These are phyloP conservation scores for Betta splendens DNA, from an alignment of 2,797 vertebrate species.

Conservation along the genomic window DNA sequence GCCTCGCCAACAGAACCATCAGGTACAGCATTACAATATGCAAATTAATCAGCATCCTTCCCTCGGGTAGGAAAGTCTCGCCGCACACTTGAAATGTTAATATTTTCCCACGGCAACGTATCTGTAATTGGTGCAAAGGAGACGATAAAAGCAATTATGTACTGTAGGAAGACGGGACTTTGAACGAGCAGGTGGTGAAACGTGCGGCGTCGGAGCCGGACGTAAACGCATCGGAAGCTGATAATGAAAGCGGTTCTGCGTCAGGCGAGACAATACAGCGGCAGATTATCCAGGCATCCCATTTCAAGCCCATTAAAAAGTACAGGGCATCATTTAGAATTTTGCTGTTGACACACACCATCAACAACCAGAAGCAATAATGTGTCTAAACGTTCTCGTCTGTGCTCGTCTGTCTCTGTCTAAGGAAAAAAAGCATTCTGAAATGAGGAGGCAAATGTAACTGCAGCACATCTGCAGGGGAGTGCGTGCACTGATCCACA, in stretches of 20 bases:
- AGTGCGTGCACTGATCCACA: too few species aligned
- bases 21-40: slow-evolving; percentile 55
- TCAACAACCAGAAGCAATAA: slow-evolving; percentile 5
- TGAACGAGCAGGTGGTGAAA: slow-evolving; percentile 32
- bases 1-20: slow-evolving; percentile 45
- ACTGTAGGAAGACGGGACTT: slow-evolving; percentile 28
- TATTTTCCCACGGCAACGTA: slow-evolving; percentile 45
- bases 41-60: slow-evolving; percentile 48
- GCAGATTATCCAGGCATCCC: slow-evolving; percentile 14
- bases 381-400: neutral
- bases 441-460: too few species aligned
- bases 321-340: neutral
- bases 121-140: slow-evolving; percentile 57
- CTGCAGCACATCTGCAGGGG: too few species aligned
- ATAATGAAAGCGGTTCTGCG: slow-evolving; percentile 13
- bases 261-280: slow-evolving; percentile 7
- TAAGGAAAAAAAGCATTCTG: too few species aligned
- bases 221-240: slow-evolving; percentile 31
- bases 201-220: slow-evolving; percentile 3
- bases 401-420: neutral
- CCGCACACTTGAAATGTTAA: slow-evolving; percentile 53
- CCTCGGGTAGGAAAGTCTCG: slow-evolving; percentile 32
- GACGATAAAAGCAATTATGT: slow-evolving; percentile 51
- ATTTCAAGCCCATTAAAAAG: slow-evolving; percentile 17
- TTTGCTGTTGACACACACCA: neutral